Conservation (phyloP, 2,113 vertebrate species). For the Empidonax alnorum region DNA sequence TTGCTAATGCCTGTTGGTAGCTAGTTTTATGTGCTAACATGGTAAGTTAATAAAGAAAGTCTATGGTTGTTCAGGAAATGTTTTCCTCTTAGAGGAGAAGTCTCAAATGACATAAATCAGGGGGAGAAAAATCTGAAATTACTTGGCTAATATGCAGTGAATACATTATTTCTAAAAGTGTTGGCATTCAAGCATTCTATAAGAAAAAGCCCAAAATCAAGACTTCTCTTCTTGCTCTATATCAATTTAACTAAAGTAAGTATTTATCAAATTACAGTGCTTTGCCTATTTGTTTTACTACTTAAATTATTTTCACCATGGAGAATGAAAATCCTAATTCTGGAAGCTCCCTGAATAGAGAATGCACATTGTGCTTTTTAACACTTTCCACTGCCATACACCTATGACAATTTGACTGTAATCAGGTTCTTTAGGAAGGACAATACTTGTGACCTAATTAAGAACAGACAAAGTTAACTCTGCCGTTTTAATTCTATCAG, state of each 20-base stretch:
- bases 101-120: not conserved
- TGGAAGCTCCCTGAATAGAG: not conserved
- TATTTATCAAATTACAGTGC: not conserved
- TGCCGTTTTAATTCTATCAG: not conserved
- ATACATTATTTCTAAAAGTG: not conserved
- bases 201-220: not conserved
- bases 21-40: not conserved
- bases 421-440: slow-evolving; percentile 24
- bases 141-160: not conserved
- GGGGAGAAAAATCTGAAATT: not conserved
- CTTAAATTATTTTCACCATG: not conserved
- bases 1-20: not conserved
- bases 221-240: not conserved
- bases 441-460: slow-evolving; percentile 27
- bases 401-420: not conserved
- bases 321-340: not conserved
- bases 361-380: not conserved
- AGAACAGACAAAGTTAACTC: slow-evolving; percentile 10
- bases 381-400: not conserved
- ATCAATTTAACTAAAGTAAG: not conserved
- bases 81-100: not conserved
- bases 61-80: not conserved
- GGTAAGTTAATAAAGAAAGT: not conserved
- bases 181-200: not conserved
- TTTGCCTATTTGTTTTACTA: not conserved